A percentile compares a stretch with the other conserved stretches of the same genome.
These are phyloP conservation scores for Arion vulgaris DNA, from an alignment of 1,140 invertebrate species.

Conservation along the genomic window DNA sequence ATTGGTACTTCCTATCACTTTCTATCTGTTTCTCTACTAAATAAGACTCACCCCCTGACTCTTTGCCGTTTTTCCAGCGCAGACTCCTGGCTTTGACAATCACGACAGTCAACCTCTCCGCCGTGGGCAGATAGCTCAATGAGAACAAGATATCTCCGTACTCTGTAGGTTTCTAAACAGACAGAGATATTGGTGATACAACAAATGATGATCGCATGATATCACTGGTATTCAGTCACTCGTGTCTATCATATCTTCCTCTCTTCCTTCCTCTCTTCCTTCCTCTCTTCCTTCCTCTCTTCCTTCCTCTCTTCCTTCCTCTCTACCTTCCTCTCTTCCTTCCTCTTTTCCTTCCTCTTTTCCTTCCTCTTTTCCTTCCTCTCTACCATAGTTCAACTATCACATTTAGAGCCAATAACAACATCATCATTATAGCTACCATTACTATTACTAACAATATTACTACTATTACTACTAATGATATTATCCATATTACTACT, in stretches of 20 bases:
- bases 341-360: neutral
- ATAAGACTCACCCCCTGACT: conserved; percentile 58
- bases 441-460: too few species aligned
- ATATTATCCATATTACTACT: too few species aligned
- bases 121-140: conserved; percentile 84
- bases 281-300: neutral
- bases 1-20: neutral
- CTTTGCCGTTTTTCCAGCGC: conserved; percentile 71
- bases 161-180: conserved; percentile 72
- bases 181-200: neutral
- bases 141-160: conserved; percentile 84
- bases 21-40: neutral
- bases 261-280: neutral
- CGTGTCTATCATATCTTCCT: neutral
- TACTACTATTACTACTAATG: too few species aligned
- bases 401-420: too few species aligned
- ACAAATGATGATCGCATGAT: too few species aligned
- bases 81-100: conserved; percentile 85
- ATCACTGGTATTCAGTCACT: too few species aligned
- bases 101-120: conserved; percentile 84
- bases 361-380: conserved; percentile 3
- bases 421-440: neutral
- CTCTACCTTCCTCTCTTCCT: too few species aligned
- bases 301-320: neutral
- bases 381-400: neutral